Evolutionary conservation across 2,797 vertebrate species (phyloP).

Genomic region (Gymnothorax reevesii): DNA sequence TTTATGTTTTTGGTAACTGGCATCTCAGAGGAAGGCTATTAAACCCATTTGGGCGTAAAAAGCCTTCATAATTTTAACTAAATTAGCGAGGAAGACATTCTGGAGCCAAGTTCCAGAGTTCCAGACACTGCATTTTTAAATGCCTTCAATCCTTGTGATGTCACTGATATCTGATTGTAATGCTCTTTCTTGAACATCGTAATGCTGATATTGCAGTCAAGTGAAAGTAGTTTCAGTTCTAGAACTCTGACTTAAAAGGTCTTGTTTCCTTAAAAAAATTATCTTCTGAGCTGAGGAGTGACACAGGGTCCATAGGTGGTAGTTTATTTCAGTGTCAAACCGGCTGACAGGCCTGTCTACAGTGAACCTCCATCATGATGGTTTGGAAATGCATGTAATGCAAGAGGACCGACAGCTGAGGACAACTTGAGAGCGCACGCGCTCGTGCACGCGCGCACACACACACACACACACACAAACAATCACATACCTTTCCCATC

Average conservation of each 20-base stretch:
- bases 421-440: background rate
- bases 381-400: slow-evolving; percentile 31
- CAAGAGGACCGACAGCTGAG: slow-evolving; percentile 18
- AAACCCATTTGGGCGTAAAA: no score
- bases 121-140: background rate
- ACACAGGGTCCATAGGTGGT: background rate
- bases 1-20: no score
- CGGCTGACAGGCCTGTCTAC: slow-evolving; percentile 2
- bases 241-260: no score
- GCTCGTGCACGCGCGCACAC: background rate
- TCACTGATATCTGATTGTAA: no score
- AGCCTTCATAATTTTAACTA: no score
- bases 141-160: background rate
- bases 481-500: background rate
- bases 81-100: no score
- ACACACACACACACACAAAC: background rate
- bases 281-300: background rate
- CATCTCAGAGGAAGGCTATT: no score
- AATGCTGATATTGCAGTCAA: no score
- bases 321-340: slow-evolving; percentile 20
- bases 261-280: no score
- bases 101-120: no score
- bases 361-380: slow-evolving; percentile 34
- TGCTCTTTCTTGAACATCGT: no score
- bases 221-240: no score